phyloP scores from a whole-genome alignment of 2,797 vertebrate species.

The Neomorphus geoffroyi region DNA sequence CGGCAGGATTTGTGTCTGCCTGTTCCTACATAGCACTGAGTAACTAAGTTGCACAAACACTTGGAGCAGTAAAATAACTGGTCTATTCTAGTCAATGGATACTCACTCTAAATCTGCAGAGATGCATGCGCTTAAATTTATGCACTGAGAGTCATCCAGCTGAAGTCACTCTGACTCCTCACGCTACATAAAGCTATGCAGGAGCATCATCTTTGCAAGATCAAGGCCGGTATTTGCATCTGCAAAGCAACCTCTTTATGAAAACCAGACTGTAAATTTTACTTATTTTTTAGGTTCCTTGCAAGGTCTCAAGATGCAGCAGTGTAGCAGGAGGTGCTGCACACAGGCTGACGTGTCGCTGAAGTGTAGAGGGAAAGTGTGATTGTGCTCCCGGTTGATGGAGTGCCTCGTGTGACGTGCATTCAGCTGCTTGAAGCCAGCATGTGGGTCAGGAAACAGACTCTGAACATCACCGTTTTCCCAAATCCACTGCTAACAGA shows the following conservation, averaged over 20 bases:
- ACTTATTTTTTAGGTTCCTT: background rate
- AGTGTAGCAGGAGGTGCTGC: constrained; percentile 18
- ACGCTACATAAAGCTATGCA: background rate
- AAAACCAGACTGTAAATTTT: background rate
- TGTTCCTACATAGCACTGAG: background rate
- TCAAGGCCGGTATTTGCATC: background rate
- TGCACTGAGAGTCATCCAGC: constrained; percentile 22
- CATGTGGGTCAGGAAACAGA: background rate
- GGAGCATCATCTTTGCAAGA: background rate
- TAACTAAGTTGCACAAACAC: background rate
- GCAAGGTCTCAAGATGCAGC: background rate
- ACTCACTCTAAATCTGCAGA: background rate
- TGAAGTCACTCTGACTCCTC: background rate
- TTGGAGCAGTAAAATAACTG: background rate
- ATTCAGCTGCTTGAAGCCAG: background rate
- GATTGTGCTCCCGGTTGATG: background rate
- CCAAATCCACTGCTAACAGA: background rate
- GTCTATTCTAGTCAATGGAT: background rate
- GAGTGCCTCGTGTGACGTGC: background rate
- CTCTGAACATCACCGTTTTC: background rate
- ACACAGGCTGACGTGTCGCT: background rate
- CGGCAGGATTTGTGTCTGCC: background rate
- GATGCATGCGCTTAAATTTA: background rate
- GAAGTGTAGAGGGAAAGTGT: background rate
- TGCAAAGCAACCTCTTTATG: constrained; percentile 10